A percentile compares a stretch with the other conserved stretches of the same genome.
phyloP scores from a whole-genome alignment of 2,113 vertebrate species.

The Tonatia bakeri region DNA sequence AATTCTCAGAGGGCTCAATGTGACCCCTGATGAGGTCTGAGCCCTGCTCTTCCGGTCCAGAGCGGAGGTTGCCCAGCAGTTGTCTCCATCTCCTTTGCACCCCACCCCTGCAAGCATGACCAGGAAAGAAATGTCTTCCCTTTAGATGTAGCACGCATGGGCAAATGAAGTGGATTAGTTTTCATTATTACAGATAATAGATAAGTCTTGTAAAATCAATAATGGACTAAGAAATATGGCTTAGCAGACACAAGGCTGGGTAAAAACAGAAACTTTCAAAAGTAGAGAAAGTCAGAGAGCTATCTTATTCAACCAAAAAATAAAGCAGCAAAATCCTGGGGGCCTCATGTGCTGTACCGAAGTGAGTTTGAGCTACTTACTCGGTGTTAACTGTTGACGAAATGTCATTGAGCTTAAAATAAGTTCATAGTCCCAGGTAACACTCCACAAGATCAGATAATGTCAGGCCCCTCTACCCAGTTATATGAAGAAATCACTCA shows the following conservation, averaged over 20 bases:
- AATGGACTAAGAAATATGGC: not conserved
- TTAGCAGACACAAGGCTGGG: not conserved
- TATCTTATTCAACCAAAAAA: constrained; percentile 22
- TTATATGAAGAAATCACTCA: constrained; percentile 60
- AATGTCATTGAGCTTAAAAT: constrained; percentile 69
- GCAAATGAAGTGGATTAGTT: not conserved
- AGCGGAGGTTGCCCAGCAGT: not conserved
- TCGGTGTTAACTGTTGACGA: constrained; percentile 76
- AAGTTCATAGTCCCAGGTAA: constrained; percentile 53
- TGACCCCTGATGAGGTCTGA: not conserved
- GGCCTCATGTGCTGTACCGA: not conserved
- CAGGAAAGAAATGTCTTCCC: not conserved
- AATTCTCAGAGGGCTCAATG: not conserved
- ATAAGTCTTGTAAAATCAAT: not conserved
- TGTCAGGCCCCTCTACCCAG: constrained; percentile 24
- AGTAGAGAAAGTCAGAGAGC: not conserved
- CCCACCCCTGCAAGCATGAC: not conserved
- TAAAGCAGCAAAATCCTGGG: not conserved
- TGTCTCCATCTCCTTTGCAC: not conserved
- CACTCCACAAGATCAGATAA: constrained; percentile 51
- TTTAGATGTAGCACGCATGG: not conserved
- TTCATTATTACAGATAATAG: not conserved
- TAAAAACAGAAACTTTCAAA: constrained; percentile 6
- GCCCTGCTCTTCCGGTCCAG: not conserved
- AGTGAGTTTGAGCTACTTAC: constrained; percentile 66